phyloP scores from a whole-genome alignment of 2,797 vertebrate genomes.

The Anguilla anguilla region DNA sequence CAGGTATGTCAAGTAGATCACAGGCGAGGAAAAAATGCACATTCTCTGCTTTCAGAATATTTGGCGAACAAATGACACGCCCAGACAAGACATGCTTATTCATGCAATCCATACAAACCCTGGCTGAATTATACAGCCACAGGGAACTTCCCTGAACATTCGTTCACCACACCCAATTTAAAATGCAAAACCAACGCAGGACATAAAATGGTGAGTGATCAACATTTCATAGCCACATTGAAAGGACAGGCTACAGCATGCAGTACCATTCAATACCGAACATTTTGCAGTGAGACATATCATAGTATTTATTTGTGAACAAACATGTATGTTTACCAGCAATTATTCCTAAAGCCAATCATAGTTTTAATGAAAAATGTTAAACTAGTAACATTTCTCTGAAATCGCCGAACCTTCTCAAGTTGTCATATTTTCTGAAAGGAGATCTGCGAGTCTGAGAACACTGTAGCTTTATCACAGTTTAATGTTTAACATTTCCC shows the following conservation, averaged over 20 bases:
- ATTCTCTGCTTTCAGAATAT: background rate
- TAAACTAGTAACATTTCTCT: background rate
- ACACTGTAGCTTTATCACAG: background rate
- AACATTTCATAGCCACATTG: background rate
- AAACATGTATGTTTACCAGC: no score
- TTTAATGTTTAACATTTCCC: background rate
- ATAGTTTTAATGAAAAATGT: background rate
- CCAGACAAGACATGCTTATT: background rate
- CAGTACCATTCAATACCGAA: background rate
- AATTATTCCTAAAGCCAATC: background rate
- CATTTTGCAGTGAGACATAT: background rate
- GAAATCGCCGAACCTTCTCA: background rate
- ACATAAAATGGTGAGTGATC: background rate
- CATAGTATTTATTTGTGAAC: background rate
- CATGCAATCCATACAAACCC: background rate
- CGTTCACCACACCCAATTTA: slow-evolving; percentile 15
- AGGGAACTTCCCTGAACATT: slow-evolving; percentile 11
- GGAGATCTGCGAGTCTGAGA: background rate
- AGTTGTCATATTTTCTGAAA: background rate
- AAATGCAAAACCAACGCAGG: background rate
- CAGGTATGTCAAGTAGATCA: background rate
- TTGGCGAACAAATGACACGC: background rate
- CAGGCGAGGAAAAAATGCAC: background rate
- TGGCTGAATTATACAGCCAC: slow-evolving; percentile 20
- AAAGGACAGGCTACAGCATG: background rate